phyloP scores from a whole-genome alignment of 2,888 invertebrate species.

The Diachrysia chrysitis region DNA sequence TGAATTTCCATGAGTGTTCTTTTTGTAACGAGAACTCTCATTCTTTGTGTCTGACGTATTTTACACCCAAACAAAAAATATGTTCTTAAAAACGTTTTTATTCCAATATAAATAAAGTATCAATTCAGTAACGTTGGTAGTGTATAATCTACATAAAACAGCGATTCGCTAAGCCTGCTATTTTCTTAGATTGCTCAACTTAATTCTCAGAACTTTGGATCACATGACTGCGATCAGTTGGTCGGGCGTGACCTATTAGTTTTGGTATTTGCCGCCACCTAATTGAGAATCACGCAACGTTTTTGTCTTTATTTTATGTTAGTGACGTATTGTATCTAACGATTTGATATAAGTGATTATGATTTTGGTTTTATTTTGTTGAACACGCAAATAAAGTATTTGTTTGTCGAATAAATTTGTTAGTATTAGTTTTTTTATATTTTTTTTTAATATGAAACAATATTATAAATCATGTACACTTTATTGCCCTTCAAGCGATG shows the following conservation, averaged over 20 bases:
- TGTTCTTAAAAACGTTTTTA: not conserved
- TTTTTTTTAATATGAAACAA: not conserved
- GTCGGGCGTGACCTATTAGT: conserved; percentile 45
- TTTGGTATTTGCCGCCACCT: conserved; percentile 43
- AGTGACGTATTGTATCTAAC: conserved; percentile 10
- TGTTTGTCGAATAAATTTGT: not conserved
- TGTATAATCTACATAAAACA: conserved; percentile 30
- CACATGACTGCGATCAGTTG: conserved; percentile 47
- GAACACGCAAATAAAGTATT: not conserved
- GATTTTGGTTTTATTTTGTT: not conserved
- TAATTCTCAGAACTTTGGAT: conserved; percentile 50
- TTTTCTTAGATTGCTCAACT: conserved; percentile 53
- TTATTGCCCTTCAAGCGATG: conserved; percentile 36
- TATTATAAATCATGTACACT: conserved; percentile 18
- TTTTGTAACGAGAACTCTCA: not conserved
- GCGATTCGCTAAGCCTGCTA: conserved; percentile 29
- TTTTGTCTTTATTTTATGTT: conserved; percentile 18
- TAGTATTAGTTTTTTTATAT: not conserved
- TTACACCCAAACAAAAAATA: not conserved
- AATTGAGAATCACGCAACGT: conserved; percentile 12
- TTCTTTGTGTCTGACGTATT: not conserved
- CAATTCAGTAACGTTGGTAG: conserved; percentile 5
- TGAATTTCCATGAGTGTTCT: not conserved
- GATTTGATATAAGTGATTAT: not conserved
- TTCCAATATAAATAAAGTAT: not conserved